Evolutionary conservation across 1,140 invertebrate species (phyloP), one percentile per base, ranked within the genome.

Genomic region (Gryllus bimaculatus): DNA sequence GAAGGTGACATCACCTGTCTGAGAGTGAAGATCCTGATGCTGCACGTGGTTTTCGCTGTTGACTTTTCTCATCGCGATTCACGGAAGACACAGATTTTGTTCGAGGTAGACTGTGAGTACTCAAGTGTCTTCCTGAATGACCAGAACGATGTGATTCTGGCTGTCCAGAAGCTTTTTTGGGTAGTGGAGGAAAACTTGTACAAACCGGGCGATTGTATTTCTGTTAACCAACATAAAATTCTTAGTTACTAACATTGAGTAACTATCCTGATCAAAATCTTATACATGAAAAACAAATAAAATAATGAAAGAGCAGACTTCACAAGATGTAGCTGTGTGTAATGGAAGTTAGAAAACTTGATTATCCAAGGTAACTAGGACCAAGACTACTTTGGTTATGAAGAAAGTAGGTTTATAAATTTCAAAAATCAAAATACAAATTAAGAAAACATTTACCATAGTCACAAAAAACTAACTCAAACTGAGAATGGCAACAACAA

Each of bases 1-100:
- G 26, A 39, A 39, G 26, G 26, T 39, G 26, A 39, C 26, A 39
- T 39, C 47, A 39, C 84, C 83, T 18, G 83, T 84, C 1, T 85
- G 81, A 49, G 85, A 85, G 5, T 84, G 83, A 80, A 13, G 54
- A 13, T 66, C 54, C 54, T 13, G 54, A 66, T 18, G 54, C 54
- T 66, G 54, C 18, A 13, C 18, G 54, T 13, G 54, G 3, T 66
- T 66, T 66, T 18, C 54, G 10, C 10, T 66, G 54, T 13, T 66
- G 54, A 10, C 18, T 10, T 18, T 66, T 66, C 54, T 66, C 54
- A 13, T 0, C 54, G 0, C 54, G 10, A 66, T 18, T 66, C 26
- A 39, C 26, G 18, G 54, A 66, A 13, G 10, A 13, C 54, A 13
- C 54, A 3, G 54, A 3, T 66, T 66, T 66, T 18, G 54, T 66